phyloP scores from a whole-genome alignment of 2,888 invertebrate species.

The Acleris holmiana region DNA sequence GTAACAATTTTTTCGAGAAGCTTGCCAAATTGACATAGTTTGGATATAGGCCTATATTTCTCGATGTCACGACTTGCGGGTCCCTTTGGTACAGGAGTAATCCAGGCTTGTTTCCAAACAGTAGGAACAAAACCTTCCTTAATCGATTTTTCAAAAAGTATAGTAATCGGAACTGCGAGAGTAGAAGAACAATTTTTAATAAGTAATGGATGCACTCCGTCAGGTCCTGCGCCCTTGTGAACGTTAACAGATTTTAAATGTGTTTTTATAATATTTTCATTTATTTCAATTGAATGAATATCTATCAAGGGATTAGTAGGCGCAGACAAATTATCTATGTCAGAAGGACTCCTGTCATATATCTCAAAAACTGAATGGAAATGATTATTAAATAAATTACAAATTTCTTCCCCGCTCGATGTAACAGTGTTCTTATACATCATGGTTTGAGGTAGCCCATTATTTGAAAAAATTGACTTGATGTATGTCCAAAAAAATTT shows the following conservation, averaged over 20 bases:
- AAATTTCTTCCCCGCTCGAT: not conserved
- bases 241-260: not conserved
- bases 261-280: constrained; percentile 4
- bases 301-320: not conserved
- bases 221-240: not conserved
- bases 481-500: constrained; percentile 7
- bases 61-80: too few species aligned
- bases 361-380: constrained; percentile 5
- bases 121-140: not conserved
- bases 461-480: constrained; percentile 5
- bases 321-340: not conserved
- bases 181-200: not conserved
- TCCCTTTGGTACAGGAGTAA: too few species aligned
- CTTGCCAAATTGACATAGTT: too few species aligned
- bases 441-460: constrained; percentile 5
- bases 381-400: constrained; percentile 6
- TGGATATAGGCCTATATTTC: too few species aligned
- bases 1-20: too few species aligned
- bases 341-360: constrained; percentile 1
- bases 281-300: not conserved
- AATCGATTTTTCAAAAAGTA: not conserved
- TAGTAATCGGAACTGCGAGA: not conserved
- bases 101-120: not conserved
- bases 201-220: too few species aligned
- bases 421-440: not conserved